These are phyloP conservation scores for Standfussiana lucernea DNA, from an alignment of 2,888 invertebrate genomes.

Conservation along the genomic window DNA sequence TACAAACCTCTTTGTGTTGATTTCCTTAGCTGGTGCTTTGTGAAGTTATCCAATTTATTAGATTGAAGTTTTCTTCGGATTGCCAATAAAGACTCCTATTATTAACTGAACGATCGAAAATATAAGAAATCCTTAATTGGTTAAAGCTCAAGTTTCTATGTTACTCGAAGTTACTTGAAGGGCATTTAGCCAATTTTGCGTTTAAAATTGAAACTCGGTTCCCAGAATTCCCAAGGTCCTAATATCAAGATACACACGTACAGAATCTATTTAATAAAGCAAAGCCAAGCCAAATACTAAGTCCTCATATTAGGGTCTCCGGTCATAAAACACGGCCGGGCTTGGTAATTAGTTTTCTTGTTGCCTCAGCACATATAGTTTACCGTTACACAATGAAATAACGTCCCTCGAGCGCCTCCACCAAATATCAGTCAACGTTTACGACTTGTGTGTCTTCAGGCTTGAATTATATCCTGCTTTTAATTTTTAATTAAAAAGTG, in stretches of 20 bases:
- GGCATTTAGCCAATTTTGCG: constrained; percentile 16
- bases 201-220: constrained; percentile 13
- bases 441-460: constrained; percentile 31
- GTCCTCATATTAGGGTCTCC: constrained; percentile 57
- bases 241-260: constrained; percentile 29
- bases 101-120: constrained; percentile 3
- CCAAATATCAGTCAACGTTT: constrained; percentile 55
- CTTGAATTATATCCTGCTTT: constrained; percentile 1
- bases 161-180: constrained; percentile 10
- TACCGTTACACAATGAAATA: constrained; percentile 37
- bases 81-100: constrained; percentile 12
- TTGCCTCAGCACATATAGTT: constrained; percentile 53
- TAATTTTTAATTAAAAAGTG: neutral
- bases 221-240: constrained; percentile 3
- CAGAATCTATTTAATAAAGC: constrained; percentile 54
- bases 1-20: neutral
- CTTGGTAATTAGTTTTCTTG: constrained; percentile 68
- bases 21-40: constrained; percentile 1
- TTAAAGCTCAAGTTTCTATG: constrained; percentile 12
- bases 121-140: constrained; percentile 7
- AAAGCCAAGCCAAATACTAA: constrained; percentile 38
- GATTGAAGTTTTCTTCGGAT: constrained; percentile 11
- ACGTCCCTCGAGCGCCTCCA: constrained; percentile 12
- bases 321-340: constrained; percentile 58
- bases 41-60: constrained; percentile 27